Percentiles rank a stretch among this genome's conserved stretches.
These are phyloP conservation scores for Epizoanthus ramosus DNA, from an alignment of 92 coral and sea anemone species.

Conservation along the genomic window DNA sequence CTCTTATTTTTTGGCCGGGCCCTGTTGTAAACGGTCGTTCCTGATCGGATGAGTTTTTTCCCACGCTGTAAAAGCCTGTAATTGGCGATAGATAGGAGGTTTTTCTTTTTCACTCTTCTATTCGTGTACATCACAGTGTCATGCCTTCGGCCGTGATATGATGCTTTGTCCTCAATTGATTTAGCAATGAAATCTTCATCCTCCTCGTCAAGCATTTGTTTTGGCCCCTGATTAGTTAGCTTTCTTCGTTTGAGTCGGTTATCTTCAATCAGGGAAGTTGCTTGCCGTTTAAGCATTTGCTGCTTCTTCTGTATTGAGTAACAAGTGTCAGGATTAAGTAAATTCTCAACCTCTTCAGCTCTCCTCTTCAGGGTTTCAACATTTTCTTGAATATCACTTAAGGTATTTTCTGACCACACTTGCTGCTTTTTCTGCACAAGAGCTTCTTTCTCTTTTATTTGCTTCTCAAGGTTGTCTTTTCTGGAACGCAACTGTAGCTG, in stretches of 20 bases:
- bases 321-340: slow-evolving; percentile 22
- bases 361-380: slow-evolving; percentile 17
- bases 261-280: slow-evolving; percentile 36
- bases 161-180: slow-evolving; percentile 41
- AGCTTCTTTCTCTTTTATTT: slow-evolving; percentile 7
- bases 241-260: slow-evolving; percentile 44
- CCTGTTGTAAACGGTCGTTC: slow-evolving; percentile 46
- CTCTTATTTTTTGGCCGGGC: slow-evolving; percentile 23
- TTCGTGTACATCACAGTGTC: slow-evolving; percentile 42
- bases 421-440: slow-evolving; percentile 29
- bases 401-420: slow-evolving; percentile 27
- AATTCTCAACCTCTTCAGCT: slow-evolving; percentile 15
- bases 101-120: slow-evolving; percentile 47
- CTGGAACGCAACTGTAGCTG: slow-evolving; percentile 27
- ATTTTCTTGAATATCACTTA: slow-evolving; percentile 20
- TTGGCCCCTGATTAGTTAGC: slow-evolving; percentile 46
- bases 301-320: slow-evolving; percentile 35
- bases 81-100: slow-evolving; percentile 36
- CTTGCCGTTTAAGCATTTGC: slow-evolving; percentile 51
- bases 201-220: slow-evolving; percentile 31
- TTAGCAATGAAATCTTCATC: slow-evolving; percentile 55
- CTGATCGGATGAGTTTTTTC: slow-evolving; percentile 40
- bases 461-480: slow-evolving; percentile 17
- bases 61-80: slow-evolving; percentile 27
- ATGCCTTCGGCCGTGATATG: slow-evolving; percentile 42